These are phyloP conservation scores for Smutsia temminckii DNA, from an alignment of 2,797 vertebrate genomes.

Conservation along the genomic window DNA sequence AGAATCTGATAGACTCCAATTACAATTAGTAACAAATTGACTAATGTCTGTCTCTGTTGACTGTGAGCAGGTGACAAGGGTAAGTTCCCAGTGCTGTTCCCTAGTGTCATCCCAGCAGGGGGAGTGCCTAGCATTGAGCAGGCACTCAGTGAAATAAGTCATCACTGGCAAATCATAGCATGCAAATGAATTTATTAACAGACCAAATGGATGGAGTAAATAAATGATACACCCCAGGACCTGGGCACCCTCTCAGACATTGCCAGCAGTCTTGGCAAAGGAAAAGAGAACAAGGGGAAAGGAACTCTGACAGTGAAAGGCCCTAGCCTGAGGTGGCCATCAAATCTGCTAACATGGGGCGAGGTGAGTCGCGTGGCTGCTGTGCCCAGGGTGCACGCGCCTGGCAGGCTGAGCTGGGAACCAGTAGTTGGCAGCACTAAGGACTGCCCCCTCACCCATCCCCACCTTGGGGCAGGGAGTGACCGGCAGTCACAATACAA, in stretches of 20 bases:
- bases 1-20: background rate
- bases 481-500: fast-evolving
- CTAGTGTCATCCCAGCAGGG: background rate
- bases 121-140: background rate
- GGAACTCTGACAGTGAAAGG: background rate
- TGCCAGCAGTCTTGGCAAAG: background rate
- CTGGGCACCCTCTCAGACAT: background rate
- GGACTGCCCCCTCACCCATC: background rate
- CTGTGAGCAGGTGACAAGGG: background rate
- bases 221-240: background rate
- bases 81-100: background rate
- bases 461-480: fast-evolving
- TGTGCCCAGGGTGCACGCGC: background rate
- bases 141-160: background rate
- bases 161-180: background rate
- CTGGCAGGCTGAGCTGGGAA: background rate
- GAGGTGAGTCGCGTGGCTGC: fast-evolving
- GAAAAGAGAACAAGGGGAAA: background rate
- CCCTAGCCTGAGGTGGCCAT: background rate
- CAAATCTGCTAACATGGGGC: background rate
- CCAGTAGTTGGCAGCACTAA: background rate
- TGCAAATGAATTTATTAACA: background rate
- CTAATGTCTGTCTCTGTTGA: background rate
- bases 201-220: background rate
- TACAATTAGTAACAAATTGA: background rate